Conservation (phyloP, 1,140 invertebrate species). For the Notospermus geniculatus region DNA sequence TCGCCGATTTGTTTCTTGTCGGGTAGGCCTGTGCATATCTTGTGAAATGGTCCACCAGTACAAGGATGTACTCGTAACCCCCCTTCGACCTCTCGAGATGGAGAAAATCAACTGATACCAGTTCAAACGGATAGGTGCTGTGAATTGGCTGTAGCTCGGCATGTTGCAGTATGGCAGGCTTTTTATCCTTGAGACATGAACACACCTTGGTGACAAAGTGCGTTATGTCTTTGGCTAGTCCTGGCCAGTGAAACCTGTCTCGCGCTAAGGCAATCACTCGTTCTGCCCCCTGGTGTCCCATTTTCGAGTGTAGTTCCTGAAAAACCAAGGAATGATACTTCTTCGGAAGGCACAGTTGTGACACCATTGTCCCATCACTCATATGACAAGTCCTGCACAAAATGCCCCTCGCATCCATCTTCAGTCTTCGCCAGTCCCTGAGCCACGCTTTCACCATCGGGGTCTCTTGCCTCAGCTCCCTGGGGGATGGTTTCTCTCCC, state of each 20-base stretch:
- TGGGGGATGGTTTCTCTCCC: too few relatives aligned
- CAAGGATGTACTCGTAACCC: conserved; percentile 15
- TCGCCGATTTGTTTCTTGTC: background rate
- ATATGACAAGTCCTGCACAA: too few relatives aligned
- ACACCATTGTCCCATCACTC: too few relatives aligned
- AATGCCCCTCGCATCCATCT: too few relatives aligned
- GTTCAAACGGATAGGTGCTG: conserved; percentile 21
- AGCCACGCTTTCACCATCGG: too few relatives aligned
- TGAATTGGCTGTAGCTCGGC: conserved; percentile 17
- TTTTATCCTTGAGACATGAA: conserved; percentile 20
- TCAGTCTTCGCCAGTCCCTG: too few relatives aligned
- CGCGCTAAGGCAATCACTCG: conserved; percentile 10
- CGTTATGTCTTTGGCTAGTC: conserved; percentile 15
- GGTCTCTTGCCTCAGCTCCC: too few relatives aligned
- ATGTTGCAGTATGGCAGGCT: background rate
- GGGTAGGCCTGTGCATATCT: background rate
- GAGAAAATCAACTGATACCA: conserved; percentile 23
- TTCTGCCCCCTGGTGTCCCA: conserved; percentile 24
- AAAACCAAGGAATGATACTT: conserved; percentile 5
- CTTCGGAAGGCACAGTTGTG: conserved; percentile 21
- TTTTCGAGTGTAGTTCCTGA: conserved; percentile 18
- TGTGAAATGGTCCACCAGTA: conserved; percentile 4
- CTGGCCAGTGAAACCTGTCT: conserved; percentile 23
- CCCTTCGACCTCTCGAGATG: conserved; percentile 22
- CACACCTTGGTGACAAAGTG: conserved; percentile 18